A percentile compares a stretch with the other conserved stretches of the same genome.
Conservation (phyloP, 2,888 invertebrate genomes). For the Brassicogethes aeneus region DNA sequence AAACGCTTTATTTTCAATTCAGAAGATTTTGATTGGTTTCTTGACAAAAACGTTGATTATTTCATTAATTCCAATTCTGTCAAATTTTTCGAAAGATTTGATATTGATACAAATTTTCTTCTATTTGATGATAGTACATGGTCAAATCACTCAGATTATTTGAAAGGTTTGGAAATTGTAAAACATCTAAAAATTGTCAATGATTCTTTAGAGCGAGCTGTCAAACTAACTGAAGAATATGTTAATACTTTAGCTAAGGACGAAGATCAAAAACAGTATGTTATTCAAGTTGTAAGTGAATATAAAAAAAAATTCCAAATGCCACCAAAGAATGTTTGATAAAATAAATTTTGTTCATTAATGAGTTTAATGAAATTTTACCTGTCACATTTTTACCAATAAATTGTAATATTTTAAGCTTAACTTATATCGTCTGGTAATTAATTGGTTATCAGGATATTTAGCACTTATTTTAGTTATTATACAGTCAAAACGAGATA, state of each 20-base stretch:
- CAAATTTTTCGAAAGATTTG: slow-evolving; percentile 2
- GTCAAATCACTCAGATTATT: slow-evolving; percentile 2
- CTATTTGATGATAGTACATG: slow-evolving; percentile 7
- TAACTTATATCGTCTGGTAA: not conserved
- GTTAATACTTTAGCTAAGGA: slow-evolving; percentile 8
- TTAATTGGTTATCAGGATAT: not conserved
- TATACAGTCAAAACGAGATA: not conserved
- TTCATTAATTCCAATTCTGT: not conserved
- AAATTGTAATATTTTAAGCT: not conserved
- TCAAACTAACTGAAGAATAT: slow-evolving; percentile 14
- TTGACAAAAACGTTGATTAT: slow-evolving; percentile 1
- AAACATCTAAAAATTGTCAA: slow-evolving; percentile 10
- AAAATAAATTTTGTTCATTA: not conserved
- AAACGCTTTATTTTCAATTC: not conserved
- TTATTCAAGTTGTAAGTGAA: slow-evolving; percentile 4
- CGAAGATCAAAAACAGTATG: slow-evolving; percentile 12
- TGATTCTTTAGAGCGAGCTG: slow-evolving; percentile 12
- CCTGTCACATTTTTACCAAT: not conserved
- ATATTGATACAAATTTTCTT: slow-evolving; percentile 4
- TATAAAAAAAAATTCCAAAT: slow-evolving; percentile 1
- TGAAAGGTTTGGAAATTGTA: slow-evolving; percentile 4
- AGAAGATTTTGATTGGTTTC: not conserved
- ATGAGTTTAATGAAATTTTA: not conserved
- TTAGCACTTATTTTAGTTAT: not conserved
- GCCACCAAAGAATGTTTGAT: not conserved